Percentiles rank a stretch among this genome's conserved stretches.
These are phyloP conservation scores for Ormyrus pomaceus DNA, from an alignment of 2,888 invertebrate species.

Conservation along the genomic window DNA sequence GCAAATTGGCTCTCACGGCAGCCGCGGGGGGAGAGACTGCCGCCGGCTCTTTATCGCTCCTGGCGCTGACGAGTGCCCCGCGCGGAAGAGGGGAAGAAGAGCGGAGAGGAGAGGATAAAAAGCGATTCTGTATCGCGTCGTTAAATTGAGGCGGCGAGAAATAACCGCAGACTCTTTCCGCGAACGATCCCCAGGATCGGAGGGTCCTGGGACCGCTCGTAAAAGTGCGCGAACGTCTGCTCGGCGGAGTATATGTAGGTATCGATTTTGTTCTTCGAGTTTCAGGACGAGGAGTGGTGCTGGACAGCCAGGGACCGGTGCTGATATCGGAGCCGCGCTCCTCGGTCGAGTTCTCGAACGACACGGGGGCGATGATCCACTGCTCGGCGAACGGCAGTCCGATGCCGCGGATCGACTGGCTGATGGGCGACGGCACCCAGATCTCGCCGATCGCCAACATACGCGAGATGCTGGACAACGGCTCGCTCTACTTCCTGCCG, in stretches of 20 bases:
- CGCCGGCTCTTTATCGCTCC: constrained; percentile 24
- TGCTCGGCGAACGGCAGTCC: constrained; percentile 89
- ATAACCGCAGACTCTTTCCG: neutral
- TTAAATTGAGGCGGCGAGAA: constrained; percentile 23
- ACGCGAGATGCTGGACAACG: constrained; percentile 86
- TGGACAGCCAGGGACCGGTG: constrained; percentile 83
- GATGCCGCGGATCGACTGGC: constrained; percentile 87
- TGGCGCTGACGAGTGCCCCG: constrained; percentile 33
- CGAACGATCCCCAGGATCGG: no score
- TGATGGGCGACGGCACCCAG: constrained; percentile 83
- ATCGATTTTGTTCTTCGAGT: constrained; percentile 33
- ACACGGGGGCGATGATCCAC: constrained; percentile 85
- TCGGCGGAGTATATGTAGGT: neutral
- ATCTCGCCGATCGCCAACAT: constrained; percentile 81
- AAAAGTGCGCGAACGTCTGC: neutral
- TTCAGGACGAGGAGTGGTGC: constrained; percentile 72
- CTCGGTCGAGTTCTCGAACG: constrained; percentile 86
- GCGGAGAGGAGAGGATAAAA: constrained; percentile 8
- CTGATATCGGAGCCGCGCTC: constrained; percentile 87
- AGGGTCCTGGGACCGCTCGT: no score
- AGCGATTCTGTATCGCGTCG: constrained; percentile 15
- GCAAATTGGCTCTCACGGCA: constrained; percentile 27
- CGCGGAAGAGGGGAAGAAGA: neutral
- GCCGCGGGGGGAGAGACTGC: neutral
- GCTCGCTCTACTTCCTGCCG: constrained; percentile 90